Conservation (phyloP, 2,797 vertebrate species). For the Pogoniulus pusillus region DNA sequence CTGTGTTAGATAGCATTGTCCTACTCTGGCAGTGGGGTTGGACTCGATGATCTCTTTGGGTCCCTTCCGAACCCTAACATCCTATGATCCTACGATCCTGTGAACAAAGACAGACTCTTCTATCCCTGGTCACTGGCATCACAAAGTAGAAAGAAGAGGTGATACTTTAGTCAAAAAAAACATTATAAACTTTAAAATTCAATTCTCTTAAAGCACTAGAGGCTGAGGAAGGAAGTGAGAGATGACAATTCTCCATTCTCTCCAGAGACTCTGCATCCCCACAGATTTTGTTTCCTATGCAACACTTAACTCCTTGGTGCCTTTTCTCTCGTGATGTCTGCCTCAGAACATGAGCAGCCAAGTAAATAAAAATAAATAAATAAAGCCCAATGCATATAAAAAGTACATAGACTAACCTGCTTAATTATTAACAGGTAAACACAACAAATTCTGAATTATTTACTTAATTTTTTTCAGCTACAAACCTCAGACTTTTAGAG, state of each 20-base stretch:
- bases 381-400: conserved; percentile 72
- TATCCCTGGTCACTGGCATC: neutral
- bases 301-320: conserved; percentile 44
- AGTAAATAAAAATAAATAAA: conserved; percentile 76
- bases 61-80: too few species aligned
- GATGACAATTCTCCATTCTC: neutral
- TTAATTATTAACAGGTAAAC: conserved; percentile 83
- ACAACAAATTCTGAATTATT: conserved; percentile 80
- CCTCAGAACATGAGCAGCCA: conserved; percentile 45
- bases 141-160: neutral
- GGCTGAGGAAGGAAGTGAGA: neutral
- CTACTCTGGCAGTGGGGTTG: too few species aligned
- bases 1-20: too few species aligned
- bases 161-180: conserved; percentile 1
- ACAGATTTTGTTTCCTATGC: conserved; percentile 20
- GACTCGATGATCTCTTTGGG: too few species aligned
- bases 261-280: neutral
- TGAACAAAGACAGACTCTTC: neutral
- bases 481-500: conserved; percentile 75
- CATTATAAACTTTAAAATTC: conserved; percentile 18
- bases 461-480: conserved; percentile 76
- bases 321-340: neutral
- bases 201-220: neutral
- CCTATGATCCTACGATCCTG: too few species aligned
- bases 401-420: conserved; percentile 74